These are phyloP conservation scores for Vidua chalybeata DNA, from an alignment of 2,113 vertebrate species.

Conservation along the genomic window DNA sequence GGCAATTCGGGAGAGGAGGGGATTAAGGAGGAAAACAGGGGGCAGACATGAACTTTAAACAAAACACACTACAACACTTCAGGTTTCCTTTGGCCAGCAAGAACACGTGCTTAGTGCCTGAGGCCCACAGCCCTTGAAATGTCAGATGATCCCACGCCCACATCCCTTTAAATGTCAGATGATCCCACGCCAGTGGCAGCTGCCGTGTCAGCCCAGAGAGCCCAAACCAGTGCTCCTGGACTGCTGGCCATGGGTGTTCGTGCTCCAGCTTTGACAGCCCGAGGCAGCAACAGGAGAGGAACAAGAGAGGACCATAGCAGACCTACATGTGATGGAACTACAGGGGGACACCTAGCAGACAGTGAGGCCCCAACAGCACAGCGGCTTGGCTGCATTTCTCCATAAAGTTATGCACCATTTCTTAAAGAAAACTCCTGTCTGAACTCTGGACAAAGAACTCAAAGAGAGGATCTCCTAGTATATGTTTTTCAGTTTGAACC, in stretches of 20 bases:
- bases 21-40: too few relatives aligned
- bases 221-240: background rate
- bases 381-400: background rate
- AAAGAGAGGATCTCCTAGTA: background rate
- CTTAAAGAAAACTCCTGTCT: background rate
- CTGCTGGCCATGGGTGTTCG: background rate
- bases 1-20: too few relatives aligned
- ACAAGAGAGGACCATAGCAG: background rate
- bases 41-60: too few relatives aligned
- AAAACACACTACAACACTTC: background rate
- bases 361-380: background rate
- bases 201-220: background rate
- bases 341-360: background rate
- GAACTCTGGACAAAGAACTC: background rate
- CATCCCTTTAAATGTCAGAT: background rate
- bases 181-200: background rate
- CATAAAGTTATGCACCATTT: background rate
- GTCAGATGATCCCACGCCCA: background rate
- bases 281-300: background rate
- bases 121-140: background rate
- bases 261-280: background rate
- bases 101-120: background rate
- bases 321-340: background rate
- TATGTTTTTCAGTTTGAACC: background rate
- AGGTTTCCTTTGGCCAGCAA: background rate